Evolutionary conservation across 2,888 invertebrate species (phyloP).

Genomic region (Chouioia cunea): DNA sequence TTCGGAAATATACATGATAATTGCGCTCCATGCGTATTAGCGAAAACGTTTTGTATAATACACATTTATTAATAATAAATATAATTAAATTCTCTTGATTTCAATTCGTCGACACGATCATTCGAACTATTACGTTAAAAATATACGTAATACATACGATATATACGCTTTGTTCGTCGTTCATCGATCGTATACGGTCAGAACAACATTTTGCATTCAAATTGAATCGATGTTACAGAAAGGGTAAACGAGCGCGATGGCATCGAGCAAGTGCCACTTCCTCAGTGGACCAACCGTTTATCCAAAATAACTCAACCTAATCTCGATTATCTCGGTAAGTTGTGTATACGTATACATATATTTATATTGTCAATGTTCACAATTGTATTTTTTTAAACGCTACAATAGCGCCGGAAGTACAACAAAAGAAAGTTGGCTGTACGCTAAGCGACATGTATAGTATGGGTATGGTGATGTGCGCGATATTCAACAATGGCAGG

Average conservation of each 20-base stretch:
- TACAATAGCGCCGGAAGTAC: slow-evolving; percentile 88
- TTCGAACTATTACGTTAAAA: no score
- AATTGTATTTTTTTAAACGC: neutral
- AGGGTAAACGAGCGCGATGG: slow-evolving; percentile 48
- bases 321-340: slow-evolving; percentile 90
- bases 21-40: no score
- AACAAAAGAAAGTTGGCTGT: slow-evolving; percentile 84
- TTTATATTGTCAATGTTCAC: no score
- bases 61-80: no score
- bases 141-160: no score
- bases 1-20: no score
- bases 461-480: slow-evolving; percentile 92
- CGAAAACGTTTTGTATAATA: no score
- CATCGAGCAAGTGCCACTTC: slow-evolving; percentile 46
- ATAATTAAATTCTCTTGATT: no score
- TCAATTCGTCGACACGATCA: no score
- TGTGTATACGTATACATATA: slow-evolving; percentile 1
- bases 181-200: no score
- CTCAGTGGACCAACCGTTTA: slow-evolving; percentile 85
- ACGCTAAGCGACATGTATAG: slow-evolving; percentile 97
- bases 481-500: slow-evolving; percentile 91
- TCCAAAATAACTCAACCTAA: slow-evolving; percentile 95
- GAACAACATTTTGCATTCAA: no score
- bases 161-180: no score
- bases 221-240: slow-evolving; percentile 23